These are phyloP conservation scores for Aspidiotus rigidus DNA, from an alignment of 2,888 invertebrate species.

Conservation along the genomic window DNA sequence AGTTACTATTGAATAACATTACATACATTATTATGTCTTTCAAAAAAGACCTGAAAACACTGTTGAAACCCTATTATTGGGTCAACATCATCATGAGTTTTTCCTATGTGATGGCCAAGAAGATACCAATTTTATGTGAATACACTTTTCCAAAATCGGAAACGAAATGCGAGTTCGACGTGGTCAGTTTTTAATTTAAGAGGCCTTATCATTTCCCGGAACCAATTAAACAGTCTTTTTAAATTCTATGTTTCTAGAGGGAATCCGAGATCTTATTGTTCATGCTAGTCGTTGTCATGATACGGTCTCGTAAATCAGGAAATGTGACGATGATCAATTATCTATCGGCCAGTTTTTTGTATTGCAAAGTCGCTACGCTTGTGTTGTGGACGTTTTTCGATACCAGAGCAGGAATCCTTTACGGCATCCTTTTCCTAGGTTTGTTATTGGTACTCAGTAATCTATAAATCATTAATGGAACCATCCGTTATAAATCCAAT, in stretches of 20 bases:
- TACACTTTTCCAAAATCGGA: conserved; percentile 57
- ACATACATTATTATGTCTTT: conserved; percentile 12
- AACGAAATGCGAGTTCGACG: conserved; percentile 71
- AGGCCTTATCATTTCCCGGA: no score
- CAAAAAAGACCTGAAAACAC: conserved; percentile 16
- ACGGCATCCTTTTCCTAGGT: conserved; percentile 63
- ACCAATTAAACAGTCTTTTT: no score
- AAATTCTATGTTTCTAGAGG: conserved; percentile 49
- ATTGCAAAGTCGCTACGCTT: conserved; percentile 85
- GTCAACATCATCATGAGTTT: conserved; percentile 74
- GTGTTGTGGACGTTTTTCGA: conserved; percentile 89
- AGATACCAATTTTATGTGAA: conserved; percentile 60
- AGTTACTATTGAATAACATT: no score
- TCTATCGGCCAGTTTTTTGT: conserved; percentile 84
- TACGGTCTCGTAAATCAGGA: conserved; percentile 84
- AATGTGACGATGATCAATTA: conserved; percentile 86
- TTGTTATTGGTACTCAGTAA: conserved; percentile 42
- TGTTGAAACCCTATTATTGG: conserved; percentile 78
- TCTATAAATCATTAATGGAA: no score
- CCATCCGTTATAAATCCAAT: no score
- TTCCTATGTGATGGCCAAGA: conserved; percentile 70
- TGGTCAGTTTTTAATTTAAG: conserved; percentile 47
- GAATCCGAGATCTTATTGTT: conserved; percentile 96
- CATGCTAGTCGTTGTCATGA: conserved; percentile 84
- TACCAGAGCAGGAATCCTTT: conserved; percentile 71